A percentile compares a stretch with the other conserved stretches of the same genome.
Evolutionary conservation across 2,888 invertebrate species (phyloP).

Genomic region (Orthonychiurus folsomi): DNA sequence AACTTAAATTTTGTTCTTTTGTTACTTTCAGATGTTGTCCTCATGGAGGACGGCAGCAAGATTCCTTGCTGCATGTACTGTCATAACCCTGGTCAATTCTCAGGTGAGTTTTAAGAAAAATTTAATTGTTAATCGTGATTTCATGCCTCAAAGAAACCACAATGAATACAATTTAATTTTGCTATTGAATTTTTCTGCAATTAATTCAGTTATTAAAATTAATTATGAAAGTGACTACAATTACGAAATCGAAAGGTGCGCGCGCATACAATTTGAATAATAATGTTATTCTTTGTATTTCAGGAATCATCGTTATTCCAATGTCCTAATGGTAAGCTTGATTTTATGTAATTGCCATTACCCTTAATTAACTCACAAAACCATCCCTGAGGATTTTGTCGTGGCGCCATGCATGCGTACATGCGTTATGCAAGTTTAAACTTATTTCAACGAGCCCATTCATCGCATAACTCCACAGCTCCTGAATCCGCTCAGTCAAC

Average conservation of each 20-base stretch:
- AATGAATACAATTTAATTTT: too few species aligned
- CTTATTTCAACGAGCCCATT: too few species aligned
- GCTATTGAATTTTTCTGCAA: too few species aligned
- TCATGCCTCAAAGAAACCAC: too few species aligned
- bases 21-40: constrained; percentile 12
- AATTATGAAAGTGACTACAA: too few species aligned
- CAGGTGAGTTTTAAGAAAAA: constrained; percentile 3
- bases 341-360: not conserved
- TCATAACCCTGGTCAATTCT: not conserved
- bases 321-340: constrained; percentile 40
- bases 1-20: not conserved
- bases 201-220: too few species aligned
- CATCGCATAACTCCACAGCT: not conserved
- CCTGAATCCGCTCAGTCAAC: not conserved
- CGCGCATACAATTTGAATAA: too few species aligned
- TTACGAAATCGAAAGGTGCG: too few species aligned
- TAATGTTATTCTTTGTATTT: not conserved
- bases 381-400: not conserved
- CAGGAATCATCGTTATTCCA: constrained; percentile 37
- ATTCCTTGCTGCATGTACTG: constrained; percentile 1
- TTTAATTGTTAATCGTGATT: too few species aligned
- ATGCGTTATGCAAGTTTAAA: not conserved
- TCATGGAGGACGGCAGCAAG: constrained; percentile 11
- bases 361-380: not conserved
- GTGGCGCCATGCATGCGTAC: not conserved